Base-by-base conservation (phyloP, 2,888 invertebrate species). In the Hypselothyrea guttata region DNA sequence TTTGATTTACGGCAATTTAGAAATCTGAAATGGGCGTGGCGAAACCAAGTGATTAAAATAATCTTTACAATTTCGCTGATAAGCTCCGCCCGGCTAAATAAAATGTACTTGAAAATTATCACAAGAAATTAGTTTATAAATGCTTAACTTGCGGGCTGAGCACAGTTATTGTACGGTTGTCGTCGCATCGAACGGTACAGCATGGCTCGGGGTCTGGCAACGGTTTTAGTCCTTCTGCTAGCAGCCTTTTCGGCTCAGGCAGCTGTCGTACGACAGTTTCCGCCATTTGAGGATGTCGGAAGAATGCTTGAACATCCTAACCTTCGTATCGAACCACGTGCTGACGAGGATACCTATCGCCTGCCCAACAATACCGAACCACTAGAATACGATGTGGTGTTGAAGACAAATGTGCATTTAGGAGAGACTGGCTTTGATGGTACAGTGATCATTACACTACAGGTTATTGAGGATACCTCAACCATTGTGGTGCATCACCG, bases 321-420 rank as follows among this genome's bases (percentile, higher is more conserved):
- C 27, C 28, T 22, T 4, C 75, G 84, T 1, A 16, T 44, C 1
- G 13, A 34, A 1, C 42, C 64, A 15, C 65, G 63, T 35, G 82
- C 68, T 27, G 57, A 78, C 7, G 64, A 65, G 13, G 40, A 37
- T 0, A 84, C 74, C 37, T 93, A 92, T 84, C 90, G 92, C 0
- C 88, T 94, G 7, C 93, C 93, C 0, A 88, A 87, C 2, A 90
- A 91, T 63, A 90, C 93, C 46, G 82, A 79, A 0, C 93, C 93
- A 0, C 63, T 81, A 5, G 91, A 91, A 74, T 93, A 93, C 79
- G 90, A 91, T 71, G 56, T 89, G 1, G 60, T 60, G 5, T 40
- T 89, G n/a, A 51, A 54, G 1, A 89, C 89, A 0, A 58, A 78
- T 54, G 82, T 89, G 0, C 82, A 89, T 48, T 66, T 12, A 0